Percentiles rank a stretch among this genome's conserved stretches.
Evolutionary conservation across 2,797 vertebrate species (phyloP).

Genomic region (Mormyrops attenuatus): DNA sequence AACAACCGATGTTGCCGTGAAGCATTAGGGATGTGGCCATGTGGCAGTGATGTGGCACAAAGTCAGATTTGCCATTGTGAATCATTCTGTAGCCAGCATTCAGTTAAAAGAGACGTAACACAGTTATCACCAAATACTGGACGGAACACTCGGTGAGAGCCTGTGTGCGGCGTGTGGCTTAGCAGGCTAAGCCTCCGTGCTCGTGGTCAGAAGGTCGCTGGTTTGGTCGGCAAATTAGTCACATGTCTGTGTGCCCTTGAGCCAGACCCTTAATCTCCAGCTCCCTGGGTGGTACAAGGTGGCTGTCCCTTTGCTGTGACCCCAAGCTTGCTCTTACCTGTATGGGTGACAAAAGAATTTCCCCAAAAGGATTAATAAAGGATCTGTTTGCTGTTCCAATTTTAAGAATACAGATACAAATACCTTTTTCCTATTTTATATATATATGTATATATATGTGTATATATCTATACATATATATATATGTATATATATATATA

Average conservation of each 20-base stretch:
- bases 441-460: too few species aligned
- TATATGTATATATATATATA: neutral
- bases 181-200: neutral
- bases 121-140: neutral
- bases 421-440: too few species aligned
- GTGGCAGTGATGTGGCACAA: neutral
- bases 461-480: too few species aligned
- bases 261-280: neutral
- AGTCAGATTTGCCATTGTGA: neutral
- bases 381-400: neutral
- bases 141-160: neutral
- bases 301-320: neutral
- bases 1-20: neutral
- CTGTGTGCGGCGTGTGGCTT: neutral
- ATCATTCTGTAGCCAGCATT: neutral
- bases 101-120: neutral
- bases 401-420: neutral
- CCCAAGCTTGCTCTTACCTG: neutral
- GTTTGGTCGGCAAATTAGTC: neutral
- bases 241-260: neutral
- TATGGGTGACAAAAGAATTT: neutral
- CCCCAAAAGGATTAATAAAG: neutral
- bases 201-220: neutral
- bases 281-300: neutral
- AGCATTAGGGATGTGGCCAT: neutral